Base-by-base conservation (phyloP, 2,113 vertebrate genomes). In the Abramis brama region DNA sequence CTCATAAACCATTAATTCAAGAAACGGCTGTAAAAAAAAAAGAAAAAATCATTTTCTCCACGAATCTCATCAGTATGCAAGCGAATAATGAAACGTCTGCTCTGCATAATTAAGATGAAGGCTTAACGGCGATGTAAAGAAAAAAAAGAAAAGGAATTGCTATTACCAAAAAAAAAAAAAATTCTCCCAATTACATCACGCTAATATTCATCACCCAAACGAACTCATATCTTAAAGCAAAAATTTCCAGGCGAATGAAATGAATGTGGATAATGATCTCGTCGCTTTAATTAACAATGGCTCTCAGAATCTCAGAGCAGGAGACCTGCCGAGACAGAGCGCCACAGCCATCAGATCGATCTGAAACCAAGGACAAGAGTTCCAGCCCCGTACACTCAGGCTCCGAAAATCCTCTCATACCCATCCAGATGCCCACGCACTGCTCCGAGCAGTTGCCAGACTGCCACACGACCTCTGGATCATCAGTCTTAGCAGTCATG, bases 31-130 rank as follows among this genome's bases (percentile, higher is more conserved):
- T 85, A 55, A 25, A 82, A 79, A 88, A 33, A 33, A 3, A 33
- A 33, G 1, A 27, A 60, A 87, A 88, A 75, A 73, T 11, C 33
- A 36, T 85, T 86, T 84, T 68, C 79, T 77, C 62, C 25, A 82
- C 0, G 10, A 33, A 50, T 64, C 89, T 92, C 77, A 90, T 92
- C 88, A 88, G 60, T 84, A 89, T 88, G 83, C 86, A 86, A 83
- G 73, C 45, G 47, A 83, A 91, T 90, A 91, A 91, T 91, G 52
- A 92, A 87, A 86, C 19, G 12, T 83, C 76, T 87, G 80, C 52
- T 83, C 52, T 23, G 85, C 84, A 86, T 92, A 93, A 92, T 91
- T 89, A 90, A 90, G 82, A 62, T 79, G 43, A 87, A 45, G 78
- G 80, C 77, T 84, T 66, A 90, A 89, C 88, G 76, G 17, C 57